Evolutionary conservation across 2,797 vertebrate species (phyloP).

Genomic region (Tapirus indicus): DNA sequence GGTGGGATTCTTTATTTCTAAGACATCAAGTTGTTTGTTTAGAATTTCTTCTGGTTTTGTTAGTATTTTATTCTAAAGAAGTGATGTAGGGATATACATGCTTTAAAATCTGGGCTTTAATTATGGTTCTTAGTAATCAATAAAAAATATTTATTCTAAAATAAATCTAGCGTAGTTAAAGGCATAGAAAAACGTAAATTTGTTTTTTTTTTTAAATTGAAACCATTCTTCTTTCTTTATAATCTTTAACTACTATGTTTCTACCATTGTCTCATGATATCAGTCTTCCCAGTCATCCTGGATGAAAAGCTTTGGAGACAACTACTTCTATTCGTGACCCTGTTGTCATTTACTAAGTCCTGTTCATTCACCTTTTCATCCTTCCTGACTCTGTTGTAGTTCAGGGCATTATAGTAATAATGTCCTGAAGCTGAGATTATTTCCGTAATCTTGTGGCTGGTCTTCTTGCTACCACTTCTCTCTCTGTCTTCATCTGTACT

Average conservation of each 20-base stretch:
- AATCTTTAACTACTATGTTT: not conserved
- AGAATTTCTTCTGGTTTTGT: slow-evolving; percentile 34
- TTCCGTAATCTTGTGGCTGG: not conserved
- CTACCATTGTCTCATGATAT: not conserved
- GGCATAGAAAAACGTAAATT: not conserved
- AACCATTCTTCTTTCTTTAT: slow-evolving; percentile 23
- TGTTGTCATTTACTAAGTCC: not conserved
- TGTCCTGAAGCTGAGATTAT: not conserved
- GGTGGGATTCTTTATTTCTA: slow-evolving; percentile 10
- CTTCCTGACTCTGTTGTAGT: not conserved
- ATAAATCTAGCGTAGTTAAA: not conserved
- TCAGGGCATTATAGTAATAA: not conserved
- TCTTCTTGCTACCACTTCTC: slow-evolving; percentile 37
- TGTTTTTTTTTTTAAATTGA: not conserved
- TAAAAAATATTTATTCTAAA: slow-evolving; percentile 42
- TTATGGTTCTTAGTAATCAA: slow-evolving; percentile 21
- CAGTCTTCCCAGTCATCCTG: not conserved
- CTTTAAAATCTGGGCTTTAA: slow-evolving; percentile 39
- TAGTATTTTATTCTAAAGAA: slow-evolving; percentile 54
- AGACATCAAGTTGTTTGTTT: slow-evolving; percentile 12
- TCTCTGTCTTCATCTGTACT: slow-evolving; percentile 33
- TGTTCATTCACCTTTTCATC: not conserved
- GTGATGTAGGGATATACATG: not conserved
- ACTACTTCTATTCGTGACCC: not conserved
- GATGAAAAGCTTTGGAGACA: slow-evolving; percentile 12